phyloP scores from a whole-genome alignment of 2,888 invertebrate species.

The Leucophenga maculata region DNA sequence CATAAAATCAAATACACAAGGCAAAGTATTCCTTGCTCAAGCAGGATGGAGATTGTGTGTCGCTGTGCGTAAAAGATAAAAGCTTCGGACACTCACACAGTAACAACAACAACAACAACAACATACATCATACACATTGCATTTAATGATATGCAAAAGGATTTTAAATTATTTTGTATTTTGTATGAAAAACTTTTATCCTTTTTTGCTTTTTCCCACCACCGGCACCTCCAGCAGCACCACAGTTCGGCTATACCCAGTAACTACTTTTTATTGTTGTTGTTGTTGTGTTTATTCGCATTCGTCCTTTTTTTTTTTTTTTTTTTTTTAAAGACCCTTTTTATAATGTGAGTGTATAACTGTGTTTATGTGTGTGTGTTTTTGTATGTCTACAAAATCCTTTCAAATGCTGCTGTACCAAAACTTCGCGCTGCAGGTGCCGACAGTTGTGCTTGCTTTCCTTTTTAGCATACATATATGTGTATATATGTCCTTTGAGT shows the following conservation, averaged over 20 bases:
- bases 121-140: constrained; percentile 2
- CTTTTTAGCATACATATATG: neutral
- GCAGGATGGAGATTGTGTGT: constrained; percentile 26
- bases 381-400: constrained; percentile 3
- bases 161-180: constrained; percentile 44
- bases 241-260: too few relatives aligned
- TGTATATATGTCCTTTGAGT: neutral
- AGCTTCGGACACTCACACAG: constrained; percentile 33
- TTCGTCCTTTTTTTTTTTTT: constrained; percentile 15
- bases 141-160: constrained; percentile 46
- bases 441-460: too few relatives aligned
- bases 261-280: neutral
- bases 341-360: neutral
- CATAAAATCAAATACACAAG: neutral
- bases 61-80: constrained; percentile 47
- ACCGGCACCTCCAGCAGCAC: too few relatives aligned
- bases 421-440: constrained; percentile 27
- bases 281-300: neutral
- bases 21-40: constrained; percentile 12
- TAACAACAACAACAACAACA: too few relatives aligned
- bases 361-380: neutral
- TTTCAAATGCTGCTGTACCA: constrained; percentile 26
- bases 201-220: constrained; percentile 15
- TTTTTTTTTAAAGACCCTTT: constrained; percentile 18
- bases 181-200: constrained; percentile 38